Base-by-base conservation (phyloP, 2,113 vertebrate genomes). In the Phasianus colchicus region DNA sequence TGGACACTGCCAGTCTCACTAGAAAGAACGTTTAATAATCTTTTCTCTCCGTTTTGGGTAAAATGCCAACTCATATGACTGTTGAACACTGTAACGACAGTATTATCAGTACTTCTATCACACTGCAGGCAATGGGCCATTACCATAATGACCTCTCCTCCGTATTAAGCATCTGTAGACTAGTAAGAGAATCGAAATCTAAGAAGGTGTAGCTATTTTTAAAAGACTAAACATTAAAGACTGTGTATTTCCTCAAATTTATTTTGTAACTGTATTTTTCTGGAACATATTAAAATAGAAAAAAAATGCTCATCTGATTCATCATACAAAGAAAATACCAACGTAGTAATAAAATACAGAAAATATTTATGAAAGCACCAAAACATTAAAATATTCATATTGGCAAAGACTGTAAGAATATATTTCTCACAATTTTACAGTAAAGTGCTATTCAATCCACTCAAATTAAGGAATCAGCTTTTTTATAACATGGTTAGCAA, bases 241-340 rank as follows among this genome's bases (percentile, higher is more conserved):
- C 75, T 81, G 88, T 4, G 18, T 47, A 74, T 83, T 97, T 97
- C 80, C 82, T 97, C 77, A 81, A 95, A 84, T 98, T 98, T 98
- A 98, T 98, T 98, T 97, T 85, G 95, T 96, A 96, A 90, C 96
- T 74, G 92, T 95, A 97, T 96, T 97, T 83, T 95, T 97, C 96
- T 98, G 96, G 97, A 98, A 98, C 95, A 95, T 98, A 98, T 97
- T 98, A 98, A 98, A 98, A 98, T 98, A 98, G 97, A 98, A 98
- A 98, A 98, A 98, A 98, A 95, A 97, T 94, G 96, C 96, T 96
- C 83, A 97, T 97, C 88, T 97, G 93, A 97, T 97, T 95, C 96
- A 89, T 97, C 95, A 92, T 98, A 98, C 98, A 98, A 97, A 98
- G 96, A 97, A 98, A 98, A 98, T 98, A 98, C 79, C 95, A 97